Conservation (phyloP, 2,797 vertebrate genomes). For the Sebastes glaucus region DNA sequence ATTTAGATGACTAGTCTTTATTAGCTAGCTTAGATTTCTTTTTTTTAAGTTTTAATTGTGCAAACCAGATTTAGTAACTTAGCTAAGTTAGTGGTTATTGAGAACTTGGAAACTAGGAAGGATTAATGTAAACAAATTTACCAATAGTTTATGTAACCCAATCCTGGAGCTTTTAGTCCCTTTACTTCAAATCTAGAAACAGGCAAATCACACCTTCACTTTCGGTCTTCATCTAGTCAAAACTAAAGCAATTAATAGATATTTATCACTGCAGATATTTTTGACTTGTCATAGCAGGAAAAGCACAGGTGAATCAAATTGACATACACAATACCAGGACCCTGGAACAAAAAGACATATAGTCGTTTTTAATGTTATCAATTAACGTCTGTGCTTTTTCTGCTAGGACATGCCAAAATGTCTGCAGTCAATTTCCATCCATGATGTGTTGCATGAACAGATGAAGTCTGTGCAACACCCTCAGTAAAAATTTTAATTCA, state of each 20-base stretch:
- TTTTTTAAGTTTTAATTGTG: not conserved
- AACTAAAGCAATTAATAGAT: not conserved
- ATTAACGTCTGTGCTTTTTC: not conserved
- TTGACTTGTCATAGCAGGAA: not conserved
- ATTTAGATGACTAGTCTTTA: not conserved
- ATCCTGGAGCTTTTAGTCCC: too few relatives aligned
- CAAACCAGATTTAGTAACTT: not conserved
- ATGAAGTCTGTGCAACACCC: not conserved
- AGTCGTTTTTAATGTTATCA: not conserved
- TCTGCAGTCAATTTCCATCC: not conserved
- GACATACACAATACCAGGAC: not conserved
- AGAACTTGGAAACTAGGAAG: not conserved
- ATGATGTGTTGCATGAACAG: not conserved
- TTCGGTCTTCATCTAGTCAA: not conserved
- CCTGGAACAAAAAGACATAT: not conserved
- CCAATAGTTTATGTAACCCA: not conserved
- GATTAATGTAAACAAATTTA: not conserved
- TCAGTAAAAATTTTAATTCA: not conserved
- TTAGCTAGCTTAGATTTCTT: too few relatives aligned
- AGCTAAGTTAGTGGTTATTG: rapidly evolving
- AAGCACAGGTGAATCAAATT: not conserved
- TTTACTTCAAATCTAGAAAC: not conserved
- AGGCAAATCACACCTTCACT: not conserved
- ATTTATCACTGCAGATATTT: not conserved
- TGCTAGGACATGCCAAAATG: not conserved